phyloP scores from a whole-genome alignment of 2,797 vertebrate genomes.

The Anas capensis region DNA sequence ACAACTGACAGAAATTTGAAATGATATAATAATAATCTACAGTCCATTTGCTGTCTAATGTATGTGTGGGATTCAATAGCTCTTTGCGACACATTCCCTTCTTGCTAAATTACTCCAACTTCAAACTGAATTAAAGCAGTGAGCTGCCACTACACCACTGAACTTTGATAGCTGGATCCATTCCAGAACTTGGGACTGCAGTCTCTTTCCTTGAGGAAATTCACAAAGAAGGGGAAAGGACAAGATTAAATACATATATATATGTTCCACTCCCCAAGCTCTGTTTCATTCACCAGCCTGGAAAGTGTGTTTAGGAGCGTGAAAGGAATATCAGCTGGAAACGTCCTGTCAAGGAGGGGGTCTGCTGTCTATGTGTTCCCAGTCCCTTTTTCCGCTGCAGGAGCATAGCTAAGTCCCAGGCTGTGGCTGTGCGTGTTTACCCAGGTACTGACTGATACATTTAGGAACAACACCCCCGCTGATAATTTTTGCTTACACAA shows the following conservation, averaged over 20 bases:
- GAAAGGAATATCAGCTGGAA: neutral
- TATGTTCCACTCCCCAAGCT: neutral
- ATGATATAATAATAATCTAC: constrained; percentile 60
- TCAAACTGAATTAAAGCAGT: constrained; percentile 54
- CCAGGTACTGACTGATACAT: rapidly evolving
- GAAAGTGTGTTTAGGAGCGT: neutral
- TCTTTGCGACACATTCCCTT: constrained; percentile 32
- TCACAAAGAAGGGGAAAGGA: neutral
- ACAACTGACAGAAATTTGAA: constrained; percentile 59
- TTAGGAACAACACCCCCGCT: neutral
- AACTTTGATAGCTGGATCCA: constrained; percentile 45
- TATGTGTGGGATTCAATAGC: constrained; percentile 63
- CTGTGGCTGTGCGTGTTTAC: neutral
- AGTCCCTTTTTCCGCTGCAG: neutral
- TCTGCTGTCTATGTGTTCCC: neutral
- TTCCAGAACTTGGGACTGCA: constrained; percentile 13
- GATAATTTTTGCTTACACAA: neutral
- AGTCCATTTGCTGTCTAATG: constrained; percentile 69
- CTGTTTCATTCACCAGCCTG: neutral
- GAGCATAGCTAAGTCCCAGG: neutral
- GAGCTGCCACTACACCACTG: constrained; percentile 8
- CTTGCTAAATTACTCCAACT: constrained; percentile 62
- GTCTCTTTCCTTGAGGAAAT: neutral
- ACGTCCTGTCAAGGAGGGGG: rapidly evolving
- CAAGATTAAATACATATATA: neutral